Base-by-base conservation (phyloP, 1,140 invertebrate species). In the Drosophila obscura region DNA sequence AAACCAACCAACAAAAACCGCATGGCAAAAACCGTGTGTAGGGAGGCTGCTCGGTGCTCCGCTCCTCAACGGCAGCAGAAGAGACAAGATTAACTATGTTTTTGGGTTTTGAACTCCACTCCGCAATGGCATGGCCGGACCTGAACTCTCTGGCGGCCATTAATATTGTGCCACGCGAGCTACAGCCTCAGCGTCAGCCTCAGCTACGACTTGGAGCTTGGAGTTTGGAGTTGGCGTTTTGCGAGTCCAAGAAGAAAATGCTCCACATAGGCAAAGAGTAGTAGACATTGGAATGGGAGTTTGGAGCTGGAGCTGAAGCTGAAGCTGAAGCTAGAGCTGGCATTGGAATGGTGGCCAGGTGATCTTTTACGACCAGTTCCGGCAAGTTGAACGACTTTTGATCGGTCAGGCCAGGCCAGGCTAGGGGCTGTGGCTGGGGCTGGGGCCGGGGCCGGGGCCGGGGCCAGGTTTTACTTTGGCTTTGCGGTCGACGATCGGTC, bases 321-420 rank as follows among this genome's bases (percentile, higher is more conserved):
- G 22, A 19, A 1, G 19, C 19, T 19, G 19, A 19, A 19, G 19
- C 31, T 35, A 35, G 35, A 39, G 35, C 35, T 13, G 35, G 35
- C 35, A 39, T 39, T 39, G 46, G 45, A 35, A 61, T 64, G 57
- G 62, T 66, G 73, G 74, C 82, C 74, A 85, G 77, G 81, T 85
- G 82, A 87, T 87, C 82, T 87, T 78, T 88, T 87, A 88, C 82
- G 83, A 87, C 82, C 82, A 87, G 82, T 87, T 87, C 82, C 82
- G 82, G 82, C 82, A 87, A 88, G 83, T 88, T 87, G 83, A 87
- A 87, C 83, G 83, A 87, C 83, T 87, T 88, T 87, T 87, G 83
- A 87, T 88, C 83, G 83, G 64, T 87, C 83, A 81, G 72, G 64
- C 71, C 62, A 45, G 58, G 39, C 65, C 35, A 45, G 44, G 44